These are phyloP conservation scores for Thysanoteuthis rhombus DNA, from an alignment of 2,888 invertebrate species.

Conservation along the genomic window DNA sequence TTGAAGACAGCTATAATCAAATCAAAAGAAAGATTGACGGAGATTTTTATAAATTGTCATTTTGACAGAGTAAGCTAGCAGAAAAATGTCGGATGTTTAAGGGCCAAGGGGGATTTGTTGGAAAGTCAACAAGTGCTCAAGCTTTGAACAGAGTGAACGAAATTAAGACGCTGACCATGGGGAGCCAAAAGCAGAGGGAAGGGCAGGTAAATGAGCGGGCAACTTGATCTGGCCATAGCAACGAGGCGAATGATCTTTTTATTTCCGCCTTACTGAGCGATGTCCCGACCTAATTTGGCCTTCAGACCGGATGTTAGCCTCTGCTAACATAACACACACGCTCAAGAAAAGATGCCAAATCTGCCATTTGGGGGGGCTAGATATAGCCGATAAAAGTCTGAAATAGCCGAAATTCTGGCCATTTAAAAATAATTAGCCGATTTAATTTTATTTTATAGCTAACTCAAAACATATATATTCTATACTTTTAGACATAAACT, in stretches of 20 bases:
- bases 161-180: not conserved
- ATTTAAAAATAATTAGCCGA: too few relatives aligned
- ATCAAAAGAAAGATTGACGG: not conserved
- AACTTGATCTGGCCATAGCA: not conserved
- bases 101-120: not conserved
- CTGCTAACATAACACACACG: not conserved
- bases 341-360: too few relatives aligned
- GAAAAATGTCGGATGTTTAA: not conserved
- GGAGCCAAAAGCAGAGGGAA: not conserved
- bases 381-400: too few relatives aligned
- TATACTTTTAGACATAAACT: too few relatives aligned
- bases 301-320: not conserved
- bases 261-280: not conserved
- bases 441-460: too few relatives aligned
- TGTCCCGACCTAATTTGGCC: constrained; percentile 12
- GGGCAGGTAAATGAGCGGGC: not conserved
- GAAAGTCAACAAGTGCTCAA: not conserved
- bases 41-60: too few relatives aligned
- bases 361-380: too few relatives aligned
- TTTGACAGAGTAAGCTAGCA: not conserved
- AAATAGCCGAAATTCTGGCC: too few relatives aligned
- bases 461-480: too few relatives aligned
- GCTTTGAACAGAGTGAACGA: not conserved
- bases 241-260: constrained; percentile 12
- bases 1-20: not conserved